Evolutionary conservation across 2,888 invertebrate species (phyloP), one percentile per base, ranked within the genome.

Genomic region (Drosophila subsilvestris): DNA sequence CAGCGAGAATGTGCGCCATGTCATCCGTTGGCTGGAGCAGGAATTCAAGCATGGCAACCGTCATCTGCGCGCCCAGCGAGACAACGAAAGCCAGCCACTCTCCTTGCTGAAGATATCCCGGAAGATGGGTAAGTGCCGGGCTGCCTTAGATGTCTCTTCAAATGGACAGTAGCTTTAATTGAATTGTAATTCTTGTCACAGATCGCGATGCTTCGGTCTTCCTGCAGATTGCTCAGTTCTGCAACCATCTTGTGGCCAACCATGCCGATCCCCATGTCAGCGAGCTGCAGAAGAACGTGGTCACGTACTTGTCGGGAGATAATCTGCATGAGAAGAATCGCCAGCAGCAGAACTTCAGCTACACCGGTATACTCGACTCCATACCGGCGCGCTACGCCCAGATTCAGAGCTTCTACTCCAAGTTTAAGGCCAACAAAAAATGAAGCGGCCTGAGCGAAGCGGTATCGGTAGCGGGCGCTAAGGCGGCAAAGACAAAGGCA

Each of bases 21-120:
- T 97, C 4, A 98, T 98, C 68, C 96, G 98, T 78, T 98, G 98
- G 98, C 93, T 98, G 75, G 98, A 98, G 92, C 93, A 94, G 43
- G 97, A 98, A 90, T 95, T 98, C 76, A 95, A 95, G 78, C 95
- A 95, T 74, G 98, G 98, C 12, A 97, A 97, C 82, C 94, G 98
- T 75, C 98, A 96, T 91, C 93, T 98, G 86, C 94, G 97, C 78
- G 96, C 97, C 0, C 98, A 98, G 92, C 95, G 97, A 22, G 95
- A 96, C 18, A 96, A 96, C 68, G 98, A 98, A 92, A 94, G 95
- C 27, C 93, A 95, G 54, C 93, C 96, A 1, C 92, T 97, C 29
- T 95, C 95, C 0, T 93, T 95, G 65, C 94, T 96, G 54, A 96
- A 96, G 92, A 95, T 95, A 79, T 95, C 96, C n/a, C 95, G 95